phyloP scores from a whole-genome alignment of 1,140 invertebrate genomes.

The Phortica variegata region DNA sequence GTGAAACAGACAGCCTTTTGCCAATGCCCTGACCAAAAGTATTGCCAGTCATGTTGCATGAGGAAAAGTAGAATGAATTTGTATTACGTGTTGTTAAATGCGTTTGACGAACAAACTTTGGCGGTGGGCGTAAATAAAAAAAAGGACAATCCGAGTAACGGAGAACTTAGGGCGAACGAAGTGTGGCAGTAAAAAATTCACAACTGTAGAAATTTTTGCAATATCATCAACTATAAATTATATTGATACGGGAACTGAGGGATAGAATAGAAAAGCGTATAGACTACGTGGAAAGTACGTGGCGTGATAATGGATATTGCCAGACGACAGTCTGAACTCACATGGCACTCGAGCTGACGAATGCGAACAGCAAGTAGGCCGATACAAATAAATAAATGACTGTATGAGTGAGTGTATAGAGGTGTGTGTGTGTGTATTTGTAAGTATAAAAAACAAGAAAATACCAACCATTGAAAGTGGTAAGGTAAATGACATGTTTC shows the following conservation, averaged over 20 bases:
- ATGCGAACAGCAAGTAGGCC: neutral
- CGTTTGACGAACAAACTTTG: constrained; percentile 42
- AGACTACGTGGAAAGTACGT: constrained; percentile 46
- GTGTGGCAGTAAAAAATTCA: neutral
- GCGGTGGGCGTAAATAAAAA: constrained; percentile 11
- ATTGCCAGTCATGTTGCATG: no score
- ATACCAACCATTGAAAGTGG: neutral
- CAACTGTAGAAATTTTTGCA: constrained; percentile 33
- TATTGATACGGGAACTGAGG: constrained; percentile 42
- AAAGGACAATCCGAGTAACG: constrained; percentile 2
- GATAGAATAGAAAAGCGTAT: constrained; percentile 11
- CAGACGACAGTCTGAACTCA: constrained; percentile 24
- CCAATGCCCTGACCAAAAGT: no score
- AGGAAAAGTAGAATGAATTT: no score
- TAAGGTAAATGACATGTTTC: constrained; percentile 25
- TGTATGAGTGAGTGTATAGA: neutral
- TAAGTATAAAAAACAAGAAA: no score
- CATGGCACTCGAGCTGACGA: no score
- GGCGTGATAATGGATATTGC: constrained; percentile 55
- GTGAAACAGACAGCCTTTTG: no score
- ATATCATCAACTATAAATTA: constrained; percentile 54
- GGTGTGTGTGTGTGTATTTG: no score
- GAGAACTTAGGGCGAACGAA: neutral
- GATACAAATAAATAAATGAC: neutral
- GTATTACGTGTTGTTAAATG: constrained; percentile 33